A percentile compares a stretch with the other conserved stretches of the same genome.
phyloP scores from a whole-genome alignment of 1,140 invertebrate species.

The Palaemon carinicauda region DNA sequence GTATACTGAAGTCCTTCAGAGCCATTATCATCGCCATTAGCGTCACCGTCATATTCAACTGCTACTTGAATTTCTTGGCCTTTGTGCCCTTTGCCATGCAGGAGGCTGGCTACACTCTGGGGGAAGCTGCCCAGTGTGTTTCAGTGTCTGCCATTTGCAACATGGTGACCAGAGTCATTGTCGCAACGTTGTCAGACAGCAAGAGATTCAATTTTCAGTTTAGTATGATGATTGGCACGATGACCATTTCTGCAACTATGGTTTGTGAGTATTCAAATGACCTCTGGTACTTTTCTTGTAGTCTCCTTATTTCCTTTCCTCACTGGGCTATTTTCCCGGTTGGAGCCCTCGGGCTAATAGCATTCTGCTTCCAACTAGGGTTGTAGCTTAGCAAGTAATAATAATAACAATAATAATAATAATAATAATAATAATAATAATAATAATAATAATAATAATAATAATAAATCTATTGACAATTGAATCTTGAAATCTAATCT shows the following conservation, averaged over 20 bases:
- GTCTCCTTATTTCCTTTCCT: too few species aligned
- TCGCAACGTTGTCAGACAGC: neutral
- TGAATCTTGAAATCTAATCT: too few species aligned
- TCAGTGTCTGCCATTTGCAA: neutral
- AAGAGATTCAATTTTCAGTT: neutral
- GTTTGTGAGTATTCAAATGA: neutral
- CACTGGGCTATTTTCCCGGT: too few species aligned
- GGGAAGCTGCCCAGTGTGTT: neutral
- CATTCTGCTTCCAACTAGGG: too few species aligned
- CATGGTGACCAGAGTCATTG: neutral
- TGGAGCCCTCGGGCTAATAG: too few species aligned
- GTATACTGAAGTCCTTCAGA: neutral
- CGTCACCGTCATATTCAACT: neutral
- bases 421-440: too few species aligned
- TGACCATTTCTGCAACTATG: neutral
- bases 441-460: too few species aligned
- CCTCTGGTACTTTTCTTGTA: too few species aligned
- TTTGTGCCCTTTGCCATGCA: conserved; percentile 18
- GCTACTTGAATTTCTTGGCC: conserved; percentile 6
- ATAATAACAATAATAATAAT: too few species aligned
- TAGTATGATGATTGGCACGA: neutral
- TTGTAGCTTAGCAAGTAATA: too few species aligned
- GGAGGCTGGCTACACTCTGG: neutral
- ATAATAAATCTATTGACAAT: too few species aligned
- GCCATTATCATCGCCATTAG: neutral